Percentiles rank a stretch among this genome's conserved stretches.
Conservation (phyloP, 2,797 vertebrate genomes). For the Lagodon rhomboides region DNA sequence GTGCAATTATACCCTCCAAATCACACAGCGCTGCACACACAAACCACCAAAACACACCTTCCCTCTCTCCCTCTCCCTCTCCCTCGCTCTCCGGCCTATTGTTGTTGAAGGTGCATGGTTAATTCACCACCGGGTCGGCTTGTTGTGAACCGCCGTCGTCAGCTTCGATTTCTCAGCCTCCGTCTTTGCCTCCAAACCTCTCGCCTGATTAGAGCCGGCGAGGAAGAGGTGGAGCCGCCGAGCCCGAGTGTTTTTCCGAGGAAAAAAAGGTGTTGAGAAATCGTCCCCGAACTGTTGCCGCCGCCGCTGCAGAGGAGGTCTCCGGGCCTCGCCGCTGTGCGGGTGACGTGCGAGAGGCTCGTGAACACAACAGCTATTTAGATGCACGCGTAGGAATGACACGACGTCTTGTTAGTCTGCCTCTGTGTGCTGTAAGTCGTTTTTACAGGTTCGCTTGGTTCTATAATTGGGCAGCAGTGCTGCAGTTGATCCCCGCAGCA, state of each 20-base stretch:
- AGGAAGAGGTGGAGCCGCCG: not conserved
- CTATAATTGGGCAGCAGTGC: constrained; percentile 3
- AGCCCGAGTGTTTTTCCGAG: not conserved
- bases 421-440: not conserved
- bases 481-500: not conserved
- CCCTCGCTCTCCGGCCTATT: constrained; percentile 3
- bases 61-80: no score
- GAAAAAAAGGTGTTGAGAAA: constrained; percentile 3
- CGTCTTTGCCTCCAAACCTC: constrained; percentile 20
- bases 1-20: constrained; percentile 75
- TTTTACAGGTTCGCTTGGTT: constrained; percentile 10
- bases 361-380: constrained; percentile 5
- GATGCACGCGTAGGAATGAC: not conserved
- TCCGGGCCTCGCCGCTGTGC: not conserved
- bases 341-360: not conserved
- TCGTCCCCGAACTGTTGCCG: constrained; percentile 5
- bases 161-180: constrained; percentile 1
- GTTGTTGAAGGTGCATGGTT: constrained; percentile 26
- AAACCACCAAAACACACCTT: constrained; percentile 35
- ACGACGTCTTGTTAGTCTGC: not conserved
- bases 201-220: constrained; percentile 8
- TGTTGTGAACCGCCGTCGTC: not conserved
- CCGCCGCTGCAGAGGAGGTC: not conserved
- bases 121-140: not conserved
- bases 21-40: constrained; percentile 47